Base-by-base conservation (phyloP, 2,888 invertebrate genomes). In the Torymus aiolomorphi region DNA sequence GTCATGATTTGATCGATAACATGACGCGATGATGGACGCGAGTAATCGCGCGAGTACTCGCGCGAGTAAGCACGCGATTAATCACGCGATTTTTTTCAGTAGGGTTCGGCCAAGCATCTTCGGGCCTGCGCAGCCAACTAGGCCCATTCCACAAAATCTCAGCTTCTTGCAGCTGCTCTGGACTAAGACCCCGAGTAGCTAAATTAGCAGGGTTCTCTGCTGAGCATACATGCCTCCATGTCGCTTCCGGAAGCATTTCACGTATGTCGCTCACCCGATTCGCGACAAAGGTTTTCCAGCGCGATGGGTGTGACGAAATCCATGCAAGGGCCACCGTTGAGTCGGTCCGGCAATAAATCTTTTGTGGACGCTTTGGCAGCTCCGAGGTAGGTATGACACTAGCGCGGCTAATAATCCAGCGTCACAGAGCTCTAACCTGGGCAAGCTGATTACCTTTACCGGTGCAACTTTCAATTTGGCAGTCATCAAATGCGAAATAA, bases 371-470 rank as follows among this genome's bases (percentile, higher is more conserved):
- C 2, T 5, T 1, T 31, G 2, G 1, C 8, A 63, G 42, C 13
- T 63, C n/a, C n/a, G 13, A 14, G 13, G 2, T 42, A 61, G 4
- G 20, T 8, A 18, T 10, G 59, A 3, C 5, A 63, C 4, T 3
- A 63, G 16, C 10, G 31, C 2, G 8, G 42, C 42, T 13, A 63
- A 14, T 5, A 63, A 4, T 5, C 5, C 14, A 31, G 62, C 62
- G 0, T 52, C 63, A 57, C 71, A 77, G 12, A 77, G n/a, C 67
- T 78, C 24, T 52, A 71, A 11, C 14, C 71, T 62, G 0, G 78
- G 80, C 13, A 71, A 16, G 54, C 62, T 70, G 3, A 70, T 59
- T 0, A 56, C 57, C n/a, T 71, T 71, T 1, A 63, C 62, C 4
- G 63, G 63, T 3, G 77, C 70, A 2, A 77, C 71, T 42, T 70